Conservation (phyloP, 2,888 invertebrate species). For the Chorisops tibialis region DNA sequence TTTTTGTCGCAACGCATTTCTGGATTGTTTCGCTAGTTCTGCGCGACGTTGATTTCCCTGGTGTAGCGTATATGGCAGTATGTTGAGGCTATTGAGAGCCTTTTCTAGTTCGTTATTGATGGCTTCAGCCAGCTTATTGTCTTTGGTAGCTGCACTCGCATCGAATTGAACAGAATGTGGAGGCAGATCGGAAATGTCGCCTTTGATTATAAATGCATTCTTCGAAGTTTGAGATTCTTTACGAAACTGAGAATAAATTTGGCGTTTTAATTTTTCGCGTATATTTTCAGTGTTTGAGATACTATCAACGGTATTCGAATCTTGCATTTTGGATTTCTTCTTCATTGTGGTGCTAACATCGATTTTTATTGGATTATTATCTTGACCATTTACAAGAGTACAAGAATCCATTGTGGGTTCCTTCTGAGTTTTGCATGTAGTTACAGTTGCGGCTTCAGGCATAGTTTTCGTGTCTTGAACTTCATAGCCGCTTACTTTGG, state of each 20-base stretch:
- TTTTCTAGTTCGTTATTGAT: constrained; percentile 28
- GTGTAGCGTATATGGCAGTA: not conserved
- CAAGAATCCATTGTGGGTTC: not conserved
- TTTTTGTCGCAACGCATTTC: constrained; percentile 12
- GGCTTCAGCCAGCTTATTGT: constrained; percentile 4
- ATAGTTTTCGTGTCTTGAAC: not conserved
- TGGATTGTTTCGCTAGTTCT: constrained; percentile 15
- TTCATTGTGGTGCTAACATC: constrained; percentile 25
- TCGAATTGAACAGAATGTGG: not conserved
- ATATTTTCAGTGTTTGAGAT: no score
- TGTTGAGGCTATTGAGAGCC: constrained; percentile 12
- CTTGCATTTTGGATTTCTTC: not conserved
- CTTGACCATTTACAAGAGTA: not conserved
- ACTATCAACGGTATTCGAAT: not conserved
- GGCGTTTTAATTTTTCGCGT: constrained; percentile 10
- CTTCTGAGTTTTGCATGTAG: constrained; percentile 7
- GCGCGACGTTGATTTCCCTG: constrained; percentile 8
- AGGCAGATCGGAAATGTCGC: not conserved
- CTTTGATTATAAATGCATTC: constrained; percentile 23
- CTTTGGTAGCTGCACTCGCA: not conserved
- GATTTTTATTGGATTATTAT: not conserved
- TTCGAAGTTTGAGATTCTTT: not conserved
- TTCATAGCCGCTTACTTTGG: constrained; percentile 19
- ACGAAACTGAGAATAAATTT: constrained; percentile 26
- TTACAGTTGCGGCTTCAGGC: constrained; percentile 7